Evolutionary conservation across 2,797 vertebrate species (phyloP), one percentile per base, ranked within the genome.

Genomic region (Hyperoplus lanceolatus): DNA sequence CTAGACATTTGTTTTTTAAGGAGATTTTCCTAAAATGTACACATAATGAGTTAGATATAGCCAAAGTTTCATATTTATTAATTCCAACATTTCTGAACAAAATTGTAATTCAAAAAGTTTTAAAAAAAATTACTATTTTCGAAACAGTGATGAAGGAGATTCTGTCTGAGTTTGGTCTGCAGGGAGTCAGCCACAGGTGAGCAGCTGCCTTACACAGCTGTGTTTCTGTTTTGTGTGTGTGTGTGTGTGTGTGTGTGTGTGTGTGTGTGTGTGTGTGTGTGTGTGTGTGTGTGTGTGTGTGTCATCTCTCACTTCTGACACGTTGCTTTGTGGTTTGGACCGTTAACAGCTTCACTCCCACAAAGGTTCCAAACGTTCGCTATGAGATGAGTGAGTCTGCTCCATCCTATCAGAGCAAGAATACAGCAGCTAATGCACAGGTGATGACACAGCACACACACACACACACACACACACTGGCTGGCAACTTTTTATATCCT

Each of bases 81-180:
- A 29, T 29, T 29, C 29, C 29, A 29, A 29, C 29, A 29, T 29
- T 29, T 29, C 29, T 29, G 29, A 29, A 29, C 29, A 29, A 29
- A 29, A 29, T 29, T 29, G 29, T 29, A 29, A 29, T 29, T 29
- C 29, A 29, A 29, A 29, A 29, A 29, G 29, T 29, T 29, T 29
- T 3, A 8, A 51, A 18, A n/a, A n/a, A 8, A 18, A 51, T 1
- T 11, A 5, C 9, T 10, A 3, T 67, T 85, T 68, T 53, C 65
- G 81, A 41, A 46, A 42, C 80, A 95, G 90, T 96, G 77, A 95
- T 92, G 90, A 96, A 96, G 85, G 93, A 95, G 82, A 95, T 96
- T 85, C 67, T 96, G 66, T 95, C 88, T 10, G 94, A 96, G 84
- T 94, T 95, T 82, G 92, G 94, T 82, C 95, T 96, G 55, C 94